Evolutionary conservation across 2,888 invertebrate genomes (phyloP), one percentile per base, ranked within the genome.

Genomic region (Octonoba sinensis): DNA sequence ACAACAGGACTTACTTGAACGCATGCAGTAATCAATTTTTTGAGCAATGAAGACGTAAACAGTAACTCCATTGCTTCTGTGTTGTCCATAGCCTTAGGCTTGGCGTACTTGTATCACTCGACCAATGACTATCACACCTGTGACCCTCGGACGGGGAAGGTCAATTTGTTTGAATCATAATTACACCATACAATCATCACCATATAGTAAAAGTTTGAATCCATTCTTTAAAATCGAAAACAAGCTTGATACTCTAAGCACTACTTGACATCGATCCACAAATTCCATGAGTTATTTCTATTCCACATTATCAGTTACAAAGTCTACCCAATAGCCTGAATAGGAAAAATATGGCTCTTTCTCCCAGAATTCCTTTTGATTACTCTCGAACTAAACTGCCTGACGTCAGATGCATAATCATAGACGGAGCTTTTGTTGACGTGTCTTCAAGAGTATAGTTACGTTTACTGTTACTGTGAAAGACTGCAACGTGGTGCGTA

Each of bases 141-240:
- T 82, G 81, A 82, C 81, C 81, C 81, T 82, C 81, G 81, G 81
- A 82, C 81, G 81, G 56, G 81, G 81, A 82, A 82, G 81, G 81
- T 82, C 81, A 82, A 75, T 82, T 82, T 82, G 75, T 75, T 82
- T 70, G 70, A 57, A 75, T 75, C 75, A 66, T 65, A 74, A 75
- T 82, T 82, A 59, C 69, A 70, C 65, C 59, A 57, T 59, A 65
- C 47, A 46, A 24, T 65, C 24, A 64, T 67, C 59, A 59, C 51
- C 49, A 56, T 56, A 59, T 67, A 16, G 67, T 57, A 54, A 62
- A 60, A 59, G 62, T 49, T 54, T 27, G n/a, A 54, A 66, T 51
- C 60, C 73, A 56, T 62, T 47, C 47, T 62, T 64, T 47, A 24
- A 47, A 13, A n/a, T 27, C 47, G 51, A 56, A 44, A 47, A 57